Base-by-base conservation (phyloP, 2,797 vertebrate species). In the Gambelia wislizenii region DNA sequence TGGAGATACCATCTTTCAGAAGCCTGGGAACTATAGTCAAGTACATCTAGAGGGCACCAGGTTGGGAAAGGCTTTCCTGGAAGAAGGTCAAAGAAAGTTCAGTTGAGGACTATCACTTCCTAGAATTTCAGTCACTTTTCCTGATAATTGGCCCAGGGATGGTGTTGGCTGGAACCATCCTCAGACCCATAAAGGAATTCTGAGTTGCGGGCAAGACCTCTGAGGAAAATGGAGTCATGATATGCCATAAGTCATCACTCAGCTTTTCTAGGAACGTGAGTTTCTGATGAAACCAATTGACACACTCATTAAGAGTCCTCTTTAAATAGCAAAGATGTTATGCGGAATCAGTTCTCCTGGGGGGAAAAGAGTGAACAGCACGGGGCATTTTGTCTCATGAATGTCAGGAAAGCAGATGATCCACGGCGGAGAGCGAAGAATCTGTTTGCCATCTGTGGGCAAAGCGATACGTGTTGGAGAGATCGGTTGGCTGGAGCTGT, bases 391-490 rank as follows among this genome's bases (percentile, higher is more conserved):
- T 52, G 14, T 89, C 78, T 33, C 56, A 18, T 39, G 49, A 36
- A 52, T 8, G 18, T 5, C 59, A 22, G 13, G 70, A 42, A 82
- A 30, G 78, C 27, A 27, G 47, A 83, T 25, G 84, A 84, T n/a
- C 20, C 6, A 10, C 36, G 14, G 25, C 6, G 10, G 1, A 1
- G 1, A 4, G 44, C 10, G 12, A 25, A 12, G 39, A 91, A 92
- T 92, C 93, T 95, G 95, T 72, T 94, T 93, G 80, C 6, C 54
- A 94, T 96, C 94, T 90, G 89, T 14, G 52, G 86, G 56, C 0
- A 2, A 54, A 72, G 4, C 0, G n/a, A 42, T 54, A 49, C 0
- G 14, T 18, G 1, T 20, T 8, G 39, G 77, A 64, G 16, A 36
- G 44, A 52, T 10, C 49, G 52, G 25, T 18, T 36, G 27, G 36